Base-by-base conservation (phyloP, 2,888 invertebrate species). In the Synergus umbraculus region DNA sequence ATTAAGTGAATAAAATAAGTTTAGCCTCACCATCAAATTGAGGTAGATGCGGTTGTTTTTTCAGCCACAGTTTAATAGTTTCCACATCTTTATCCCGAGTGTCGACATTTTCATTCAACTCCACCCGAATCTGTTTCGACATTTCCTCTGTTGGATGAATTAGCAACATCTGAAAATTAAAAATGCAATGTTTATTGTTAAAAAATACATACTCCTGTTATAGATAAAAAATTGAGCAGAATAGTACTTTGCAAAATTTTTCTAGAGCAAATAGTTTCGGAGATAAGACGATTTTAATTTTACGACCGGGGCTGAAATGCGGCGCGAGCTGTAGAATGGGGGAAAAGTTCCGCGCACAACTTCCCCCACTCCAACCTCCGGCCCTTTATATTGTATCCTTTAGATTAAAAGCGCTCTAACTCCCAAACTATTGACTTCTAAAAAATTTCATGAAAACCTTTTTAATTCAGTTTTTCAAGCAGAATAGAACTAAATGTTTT, bases 141-240 rank as follows among this genome's bases (percentile, higher is more conserved):
- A 95, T 93, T 88, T 96, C 96, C 29, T 95, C 94, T 3, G 94
- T 91, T 15, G 96, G 96, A 87, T 95, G 95, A 82, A 94, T 92
- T 86, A 96, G 92, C 90, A 94, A 93, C 91, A 95, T 95, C 93
- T 92, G 79, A 15, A 78, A 37, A 29, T 29, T 29, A 29, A 29
- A 29, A 29, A 29, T 29, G 0, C 22, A 29, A 1, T 29, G 0
- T 29, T 49, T 13, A 18, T 58, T 58, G 18, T 54, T 0, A 37
- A 54, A 73, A 18, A 41, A 79, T 65, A 58, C 18, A 49, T 37
- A 43, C 2, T n/a, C 15, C 29, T 22, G 15, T 22, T 49, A 9
- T 22, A 13, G 65, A 64, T 18, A 13, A 60, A 60, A 22, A 22
- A 5, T 12, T 0, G 12, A 60, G 60, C 12, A 1, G 9, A 60